phyloP scores from a whole-genome alignment of 2,888 invertebrate species.

The Dicycla oo region DNA sequence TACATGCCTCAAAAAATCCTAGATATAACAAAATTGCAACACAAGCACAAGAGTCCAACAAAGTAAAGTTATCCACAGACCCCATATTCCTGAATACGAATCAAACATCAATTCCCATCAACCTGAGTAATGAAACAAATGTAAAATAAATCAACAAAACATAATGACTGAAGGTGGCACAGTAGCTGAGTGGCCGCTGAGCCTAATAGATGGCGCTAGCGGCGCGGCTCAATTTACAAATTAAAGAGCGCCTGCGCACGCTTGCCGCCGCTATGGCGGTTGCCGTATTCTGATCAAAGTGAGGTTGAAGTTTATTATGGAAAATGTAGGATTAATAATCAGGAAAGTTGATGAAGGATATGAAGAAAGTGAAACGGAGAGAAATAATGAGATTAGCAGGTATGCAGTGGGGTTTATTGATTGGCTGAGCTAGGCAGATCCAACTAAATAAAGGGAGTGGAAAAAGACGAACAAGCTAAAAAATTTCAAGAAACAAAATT shows the following conservation, averaged over 20 bases:
- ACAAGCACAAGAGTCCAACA: background rate
- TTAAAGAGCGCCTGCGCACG: conserved; percentile 82
- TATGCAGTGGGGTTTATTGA: background rate
- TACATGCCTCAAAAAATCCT: background rate
- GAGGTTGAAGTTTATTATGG: background rate
- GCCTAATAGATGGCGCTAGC: conserved; percentile 84
- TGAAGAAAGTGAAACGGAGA: background rate
- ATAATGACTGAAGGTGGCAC: conserved; percentile 59
- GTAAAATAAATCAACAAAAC: conserved; percentile 52
- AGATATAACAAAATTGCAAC: background rate
- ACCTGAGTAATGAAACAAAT: conserved; percentile 50
- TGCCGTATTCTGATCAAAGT: conserved; percentile 70
- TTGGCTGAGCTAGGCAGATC: background rate
- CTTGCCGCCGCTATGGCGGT: conserved; percentile 70
- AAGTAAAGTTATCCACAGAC: background rate
- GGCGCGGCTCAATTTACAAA: conserved; percentile 85
- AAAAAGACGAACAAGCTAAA: background rate
- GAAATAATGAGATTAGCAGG: background rate
- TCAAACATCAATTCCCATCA: conserved; percentile 54
- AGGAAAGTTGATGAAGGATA: background rate
- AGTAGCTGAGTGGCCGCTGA: conserved; percentile 74
- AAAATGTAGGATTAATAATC: background rate
- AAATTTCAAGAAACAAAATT: background rate
- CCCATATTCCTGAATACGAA: conserved; percentile 10
- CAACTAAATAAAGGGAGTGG: background rate